These are phyloP conservation scores for Brachycybe producta DNA, from an alignment of 2,888 invertebrate genomes.

Conservation along the genomic window DNA sequence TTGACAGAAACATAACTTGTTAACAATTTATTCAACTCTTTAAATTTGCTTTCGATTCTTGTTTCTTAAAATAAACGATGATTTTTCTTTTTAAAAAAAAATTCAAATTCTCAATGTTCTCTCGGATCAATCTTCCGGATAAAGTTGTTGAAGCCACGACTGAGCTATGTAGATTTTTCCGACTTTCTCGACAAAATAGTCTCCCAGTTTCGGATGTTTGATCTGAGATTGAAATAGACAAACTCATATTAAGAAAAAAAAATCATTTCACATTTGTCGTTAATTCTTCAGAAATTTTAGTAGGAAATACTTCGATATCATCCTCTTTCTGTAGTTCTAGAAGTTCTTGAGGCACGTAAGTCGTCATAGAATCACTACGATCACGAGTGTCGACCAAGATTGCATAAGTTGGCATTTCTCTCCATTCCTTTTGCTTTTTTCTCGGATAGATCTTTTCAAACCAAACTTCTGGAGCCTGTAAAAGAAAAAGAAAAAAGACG, in stretches of 20 bases:
- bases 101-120: too few relatives aligned
- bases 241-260: background rate
- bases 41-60: too few relatives aligned
- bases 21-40: too few relatives aligned
- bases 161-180: constrained; percentile 38
- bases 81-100: too few relatives aligned
- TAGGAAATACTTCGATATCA: too few relatives aligned
- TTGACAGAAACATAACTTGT: too few relatives aligned
- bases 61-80: too few relatives aligned
- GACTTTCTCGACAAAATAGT: constrained; percentile 38
- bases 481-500: constrained; percentile 18
- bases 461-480: constrained; percentile 39
- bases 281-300: too few relatives aligned
- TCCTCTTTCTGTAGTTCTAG: constrained; percentile 16
- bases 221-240: constrained; percentile 27
- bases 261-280: background rate
- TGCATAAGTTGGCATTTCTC: constrained; percentile 39
- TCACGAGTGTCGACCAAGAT: constrained; percentile 40
- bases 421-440: constrained; percentile 31
- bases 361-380: constrained; percentile 34
- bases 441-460: constrained; percentile 33
- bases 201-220: constrained; percentile 33
- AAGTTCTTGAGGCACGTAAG: constrained; percentile 38
- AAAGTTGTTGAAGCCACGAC: constrained; percentile 34
- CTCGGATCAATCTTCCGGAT: constrained; percentile 38